A percentile compares a stretch with the other conserved stretches of the same genome.
phyloP scores from a whole-genome alignment of 1,140 invertebrate genomes.

The Heliconius hewitsoni region DNA sequence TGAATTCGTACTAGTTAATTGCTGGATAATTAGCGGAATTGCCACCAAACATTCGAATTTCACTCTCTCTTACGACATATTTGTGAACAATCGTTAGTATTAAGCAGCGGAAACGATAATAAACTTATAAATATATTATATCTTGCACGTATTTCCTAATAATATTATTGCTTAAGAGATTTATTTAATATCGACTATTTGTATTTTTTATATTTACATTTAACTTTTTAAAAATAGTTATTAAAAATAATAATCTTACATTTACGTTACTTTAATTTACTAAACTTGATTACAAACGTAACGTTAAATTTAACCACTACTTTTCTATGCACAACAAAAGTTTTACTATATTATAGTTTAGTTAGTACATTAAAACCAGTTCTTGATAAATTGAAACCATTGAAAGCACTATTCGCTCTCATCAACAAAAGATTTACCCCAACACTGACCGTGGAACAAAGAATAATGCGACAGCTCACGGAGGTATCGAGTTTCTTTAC shows the following conservation, averaged over 20 bases:
- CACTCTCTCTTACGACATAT: slow-evolving; percentile 58
- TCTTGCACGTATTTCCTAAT: neutral
- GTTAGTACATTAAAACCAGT: slow-evolving; percentile 10
- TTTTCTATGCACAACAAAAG: neutral
- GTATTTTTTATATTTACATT: neutral
- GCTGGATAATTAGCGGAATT: slow-evolving; percentile 64
- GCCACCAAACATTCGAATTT: slow-evolving; percentile 55
- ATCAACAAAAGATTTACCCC: slow-evolving; percentile 22
- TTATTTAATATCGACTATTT: neutral
- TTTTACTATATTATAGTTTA: neutral
- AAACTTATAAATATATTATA: neutral
- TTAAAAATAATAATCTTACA: too few relatives aligned
- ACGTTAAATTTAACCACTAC: neutral
- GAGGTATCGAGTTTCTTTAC: slow-evolving; percentile 24
- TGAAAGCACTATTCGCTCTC: neutral
- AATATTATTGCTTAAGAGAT: neutral
- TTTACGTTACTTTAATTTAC: too few relatives aligned
- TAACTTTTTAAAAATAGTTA: neutral
- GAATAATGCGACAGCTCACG: slow-evolving; percentile 19
- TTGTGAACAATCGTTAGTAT: neutral
- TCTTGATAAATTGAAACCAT: slow-evolving; percentile 5
- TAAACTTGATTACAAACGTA: too few relatives aligned
- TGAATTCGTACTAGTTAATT: slow-evolving; percentile 72
- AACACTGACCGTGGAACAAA: slow-evolving; percentile 26
- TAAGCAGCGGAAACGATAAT: neutral